These are phyloP conservation scores for Pristionchus japonicus DNA, from an alignment of 2,888 invertebrate species.

Conservation along the genomic window DNA sequence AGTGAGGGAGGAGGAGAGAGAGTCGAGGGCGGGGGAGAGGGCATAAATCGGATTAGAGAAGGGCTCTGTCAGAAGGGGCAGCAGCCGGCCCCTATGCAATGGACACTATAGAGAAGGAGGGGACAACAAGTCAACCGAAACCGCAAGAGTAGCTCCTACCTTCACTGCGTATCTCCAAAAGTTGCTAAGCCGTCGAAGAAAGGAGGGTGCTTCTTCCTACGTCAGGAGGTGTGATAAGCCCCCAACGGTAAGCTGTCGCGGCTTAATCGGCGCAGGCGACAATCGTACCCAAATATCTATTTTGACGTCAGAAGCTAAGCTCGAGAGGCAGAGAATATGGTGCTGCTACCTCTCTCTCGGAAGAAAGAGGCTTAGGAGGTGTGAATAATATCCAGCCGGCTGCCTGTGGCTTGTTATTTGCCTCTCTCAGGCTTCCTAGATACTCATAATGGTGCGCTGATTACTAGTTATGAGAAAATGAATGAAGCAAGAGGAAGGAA, in stretches of 20 bases:
- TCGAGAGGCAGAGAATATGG: too few species aligned
- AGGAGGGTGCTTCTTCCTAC: neutral
- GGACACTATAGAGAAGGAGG: neutral
- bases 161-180: neutral
- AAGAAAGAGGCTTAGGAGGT: neutral
- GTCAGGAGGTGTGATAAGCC: neutral
- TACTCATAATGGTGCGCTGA: neutral
- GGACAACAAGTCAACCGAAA: neutral
- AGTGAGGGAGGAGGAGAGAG: conserved; percentile 17
- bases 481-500: neutral
- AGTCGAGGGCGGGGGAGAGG: conserved; percentile 13
- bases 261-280: neutral
- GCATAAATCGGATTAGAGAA: conserved; percentile 12
- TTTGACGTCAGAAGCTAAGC: neutral
- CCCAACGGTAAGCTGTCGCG: neutral
- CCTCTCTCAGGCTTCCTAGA: neutral
- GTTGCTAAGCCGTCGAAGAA: neutral
- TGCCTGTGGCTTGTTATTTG: neutral
- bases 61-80: neutral
- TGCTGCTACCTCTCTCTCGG: neutral
- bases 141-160: neutral
- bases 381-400: neutral
- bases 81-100: neutral
- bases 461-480: neutral
- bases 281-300: neutral